Evolutionary conservation across 2,797 vertebrate genomes (phyloP).

Genomic region (Natrix natrix): DNA sequence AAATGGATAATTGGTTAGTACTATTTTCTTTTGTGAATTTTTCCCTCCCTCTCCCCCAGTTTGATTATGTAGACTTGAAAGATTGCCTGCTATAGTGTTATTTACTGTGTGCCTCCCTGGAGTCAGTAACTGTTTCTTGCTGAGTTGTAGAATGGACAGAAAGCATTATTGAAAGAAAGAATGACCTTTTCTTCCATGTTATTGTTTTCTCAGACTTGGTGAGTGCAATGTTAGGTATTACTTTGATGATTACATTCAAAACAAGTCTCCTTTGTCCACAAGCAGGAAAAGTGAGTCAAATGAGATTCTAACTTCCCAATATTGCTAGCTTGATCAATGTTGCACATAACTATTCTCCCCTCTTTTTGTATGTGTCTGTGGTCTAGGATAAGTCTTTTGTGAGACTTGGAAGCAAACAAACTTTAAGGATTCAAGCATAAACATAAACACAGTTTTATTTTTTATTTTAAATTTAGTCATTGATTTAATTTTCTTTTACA

Average conservation of each 20-base stretch:
- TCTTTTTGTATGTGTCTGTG: neutral
- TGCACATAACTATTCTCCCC: neutral
- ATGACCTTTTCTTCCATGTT: neutral
- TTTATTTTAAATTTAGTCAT: neutral
- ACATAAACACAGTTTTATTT: neutral
- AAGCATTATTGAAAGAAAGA: neutral
- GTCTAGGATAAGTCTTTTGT: neutral
- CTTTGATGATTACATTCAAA: neutral
- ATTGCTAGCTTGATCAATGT: neutral
- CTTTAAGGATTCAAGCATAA: neutral
- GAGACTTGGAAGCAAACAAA: neutral
- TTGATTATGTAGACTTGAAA: neutral
- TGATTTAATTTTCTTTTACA: neutral
- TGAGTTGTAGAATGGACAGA: neutral
- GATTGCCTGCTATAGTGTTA: neutral
- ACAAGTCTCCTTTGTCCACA: neutral
- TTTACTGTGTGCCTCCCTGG: neutral
- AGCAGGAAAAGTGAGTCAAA: slow-evolving; percentile 7
- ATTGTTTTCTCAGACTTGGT: neutral
- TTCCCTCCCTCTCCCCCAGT: neutral
- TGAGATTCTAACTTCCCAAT: neutral
- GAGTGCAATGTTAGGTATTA: neutral
- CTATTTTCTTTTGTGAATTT: neutral
- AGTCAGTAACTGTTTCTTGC: neutral
- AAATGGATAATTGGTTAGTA: neutral